Conservation (phyloP, 2,888 invertebrate species). For the Ceriagrion tenellum region DNA sequence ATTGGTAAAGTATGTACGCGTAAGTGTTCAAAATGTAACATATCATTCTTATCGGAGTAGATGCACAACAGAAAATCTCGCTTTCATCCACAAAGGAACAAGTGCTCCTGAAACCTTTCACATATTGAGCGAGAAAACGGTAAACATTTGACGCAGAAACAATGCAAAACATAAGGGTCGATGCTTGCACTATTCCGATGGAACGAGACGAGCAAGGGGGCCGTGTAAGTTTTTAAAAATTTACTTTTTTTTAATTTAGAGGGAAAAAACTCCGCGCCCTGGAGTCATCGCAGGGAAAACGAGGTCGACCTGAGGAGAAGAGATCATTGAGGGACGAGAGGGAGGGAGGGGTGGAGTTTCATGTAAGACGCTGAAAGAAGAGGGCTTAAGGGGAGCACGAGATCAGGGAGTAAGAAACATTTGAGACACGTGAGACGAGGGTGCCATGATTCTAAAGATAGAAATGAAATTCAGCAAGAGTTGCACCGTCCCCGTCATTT, state of each 20-base stretch:
- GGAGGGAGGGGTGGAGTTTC: background rate
- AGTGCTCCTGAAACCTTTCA: no score
- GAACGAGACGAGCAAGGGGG: background rate
- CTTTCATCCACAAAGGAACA: no score
- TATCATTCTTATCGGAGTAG: no score
- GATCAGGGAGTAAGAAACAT: background rate
- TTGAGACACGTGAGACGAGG: background rate
- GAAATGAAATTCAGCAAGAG: background rate
- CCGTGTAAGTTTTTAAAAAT: background rate
- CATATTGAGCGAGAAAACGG: no score
- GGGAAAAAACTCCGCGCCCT: background rate
- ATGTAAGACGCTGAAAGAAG: background rate
- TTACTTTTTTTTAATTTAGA: background rate
- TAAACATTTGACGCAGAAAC: no score
- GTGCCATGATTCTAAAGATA: background rate
- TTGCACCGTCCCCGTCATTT: background rate
- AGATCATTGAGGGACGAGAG: slow-evolving; percentile 4
- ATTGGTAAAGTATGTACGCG: no score
- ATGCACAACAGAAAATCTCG: no score
- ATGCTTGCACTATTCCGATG: background rate
- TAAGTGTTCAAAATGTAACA: no score
- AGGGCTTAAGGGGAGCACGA: background rate
- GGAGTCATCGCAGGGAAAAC: background rate
- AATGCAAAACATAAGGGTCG: background rate
- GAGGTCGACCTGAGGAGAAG: background rate